phyloP scores from a whole-genome alignment of 1,140 invertebrate genomes.

The Diploscapter pachys region DNA sequence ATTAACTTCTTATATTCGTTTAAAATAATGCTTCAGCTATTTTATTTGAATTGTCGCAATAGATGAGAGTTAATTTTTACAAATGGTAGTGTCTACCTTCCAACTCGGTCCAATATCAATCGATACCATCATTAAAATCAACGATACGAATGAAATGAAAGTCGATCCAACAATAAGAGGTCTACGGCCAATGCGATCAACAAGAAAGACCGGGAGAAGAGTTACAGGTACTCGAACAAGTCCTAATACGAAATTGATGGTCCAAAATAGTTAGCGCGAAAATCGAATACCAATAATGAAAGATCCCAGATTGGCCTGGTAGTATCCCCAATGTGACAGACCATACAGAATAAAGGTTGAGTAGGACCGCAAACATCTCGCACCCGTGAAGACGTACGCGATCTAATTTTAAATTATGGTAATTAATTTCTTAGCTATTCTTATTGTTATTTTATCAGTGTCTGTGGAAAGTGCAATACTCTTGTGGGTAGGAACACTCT shows the following conservation, averaged over 20 bases:
- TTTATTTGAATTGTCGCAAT: too few relatives aligned
- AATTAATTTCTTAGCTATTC: too few relatives aligned
- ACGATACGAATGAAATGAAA: conserved; percentile 24
- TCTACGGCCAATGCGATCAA: conserved; percentile 34
- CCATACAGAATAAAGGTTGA: conserved; percentile 35
- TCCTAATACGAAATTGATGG: neutral
- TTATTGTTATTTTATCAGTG: too few relatives aligned
- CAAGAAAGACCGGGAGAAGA: conserved; percentile 32
- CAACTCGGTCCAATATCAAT: conserved; percentile 23
- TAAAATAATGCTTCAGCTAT: too few relatives aligned
- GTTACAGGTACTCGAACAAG: conserved; percentile 38
- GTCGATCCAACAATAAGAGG: conserved; percentile 27
- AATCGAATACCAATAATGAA: conserved; percentile 3
- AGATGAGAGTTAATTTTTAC: conserved; percentile 1
- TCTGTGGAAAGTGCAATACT: too few relatives aligned
- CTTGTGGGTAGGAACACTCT: too few relatives aligned
- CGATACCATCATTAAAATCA: conserved; percentile 26
- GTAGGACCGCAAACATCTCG: conserved; percentile 35
- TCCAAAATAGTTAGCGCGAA: neutral
- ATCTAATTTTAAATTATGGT: neutral
- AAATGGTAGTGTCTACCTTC: conserved; percentile 18
- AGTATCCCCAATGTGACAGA: conserved; percentile 12
- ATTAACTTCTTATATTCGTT: too few relatives aligned
- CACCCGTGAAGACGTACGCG: conserved; percentile 40
- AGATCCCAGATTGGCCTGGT: conserved; percentile 14